Percentiles rank a stretch among this genome's conserved stretches.
phyloP scores from a whole-genome alignment of 2,888 invertebrate genomes.

The Entomobrya proxima region DNA sequence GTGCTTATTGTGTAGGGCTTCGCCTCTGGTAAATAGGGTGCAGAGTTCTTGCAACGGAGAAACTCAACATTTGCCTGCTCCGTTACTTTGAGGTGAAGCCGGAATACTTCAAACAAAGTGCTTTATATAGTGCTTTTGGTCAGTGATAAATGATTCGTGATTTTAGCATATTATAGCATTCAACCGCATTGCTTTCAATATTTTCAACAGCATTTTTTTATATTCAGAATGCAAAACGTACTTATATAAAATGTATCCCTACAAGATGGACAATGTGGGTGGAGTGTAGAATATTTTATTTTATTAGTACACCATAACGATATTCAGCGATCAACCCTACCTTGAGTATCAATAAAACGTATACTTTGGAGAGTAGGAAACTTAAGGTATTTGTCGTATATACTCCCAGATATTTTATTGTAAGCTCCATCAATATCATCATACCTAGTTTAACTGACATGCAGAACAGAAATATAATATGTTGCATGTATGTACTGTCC shows the following conservation, averaged over 20 bases:
- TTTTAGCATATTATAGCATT: conserved; percentile 33
- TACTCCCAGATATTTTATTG: too few relatives aligned
- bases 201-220: conserved; percentile 4
- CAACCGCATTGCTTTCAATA: conserved; percentile 24
- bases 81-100: neutral
- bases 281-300: conserved; percentile 31
- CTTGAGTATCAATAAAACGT: neutral
- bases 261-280: conserved; percentile 40
- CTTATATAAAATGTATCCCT: neutral
- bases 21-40: neutral
- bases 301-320: neutral
- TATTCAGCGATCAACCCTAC: too few relatives aligned
- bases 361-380: neutral
- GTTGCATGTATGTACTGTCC: neutral
- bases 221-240: neutral
- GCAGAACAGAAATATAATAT: too few relatives aligned
- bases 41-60: neutral
- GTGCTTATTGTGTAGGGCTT: conserved; percentile 31
- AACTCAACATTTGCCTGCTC: neutral
- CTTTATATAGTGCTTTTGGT: conserved; percentile 28
- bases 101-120: conserved; percentile 57
- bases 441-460: too few relatives aligned
- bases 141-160: conserved; percentile 63
- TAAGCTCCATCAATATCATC: too few relatives aligned
- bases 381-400: too few relatives aligned